phyloP scores from a whole-genome alignment of 1,140 invertebrate species.

The Nephila pilipes region DNA sequence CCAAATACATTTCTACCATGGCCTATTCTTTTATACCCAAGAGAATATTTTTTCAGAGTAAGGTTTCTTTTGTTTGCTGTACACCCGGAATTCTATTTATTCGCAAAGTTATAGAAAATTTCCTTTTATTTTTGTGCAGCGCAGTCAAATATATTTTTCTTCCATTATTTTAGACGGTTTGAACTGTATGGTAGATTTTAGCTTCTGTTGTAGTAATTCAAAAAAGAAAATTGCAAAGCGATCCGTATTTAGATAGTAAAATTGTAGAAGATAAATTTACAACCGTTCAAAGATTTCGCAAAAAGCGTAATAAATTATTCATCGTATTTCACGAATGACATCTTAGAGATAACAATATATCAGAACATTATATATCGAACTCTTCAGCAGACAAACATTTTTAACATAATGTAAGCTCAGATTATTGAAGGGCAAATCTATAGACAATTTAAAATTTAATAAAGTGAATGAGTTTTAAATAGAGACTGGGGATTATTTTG shows the following conservation, averaged over 20 bases:
- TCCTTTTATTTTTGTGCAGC: neutral
- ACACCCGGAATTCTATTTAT: slow-evolving; percentile 31
- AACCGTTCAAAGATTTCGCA: neutral
- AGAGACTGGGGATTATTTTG: no score
- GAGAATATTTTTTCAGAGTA: slow-evolving; percentile 38
- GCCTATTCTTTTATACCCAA: slow-evolving; percentile 28
- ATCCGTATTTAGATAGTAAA: neutral
- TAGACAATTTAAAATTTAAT: no score
- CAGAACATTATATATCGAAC: no score
- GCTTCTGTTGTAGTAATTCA: neutral
- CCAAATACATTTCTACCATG: slow-evolving; percentile 16
- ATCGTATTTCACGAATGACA: no score
- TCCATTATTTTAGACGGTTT: neutral
- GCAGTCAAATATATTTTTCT: slow-evolving; percentile 21
- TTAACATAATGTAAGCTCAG: no score
- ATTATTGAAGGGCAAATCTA: no score
- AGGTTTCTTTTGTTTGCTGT: slow-evolving; percentile 14
- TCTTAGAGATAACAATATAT: no score
- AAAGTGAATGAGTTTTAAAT: no score
- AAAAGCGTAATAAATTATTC: neutral
- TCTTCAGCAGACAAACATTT: no score
- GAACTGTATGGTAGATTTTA: neutral
- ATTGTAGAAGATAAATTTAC: neutral
- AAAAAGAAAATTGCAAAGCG: neutral
- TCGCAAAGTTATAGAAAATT: slow-evolving; percentile 10